A percentile compares a stretch with the other conserved stretches of the same genome.
phyloP scores from a whole-genome alignment of 2,888 invertebrate genomes.

The Branchipolynoe longqiensis region DNA sequence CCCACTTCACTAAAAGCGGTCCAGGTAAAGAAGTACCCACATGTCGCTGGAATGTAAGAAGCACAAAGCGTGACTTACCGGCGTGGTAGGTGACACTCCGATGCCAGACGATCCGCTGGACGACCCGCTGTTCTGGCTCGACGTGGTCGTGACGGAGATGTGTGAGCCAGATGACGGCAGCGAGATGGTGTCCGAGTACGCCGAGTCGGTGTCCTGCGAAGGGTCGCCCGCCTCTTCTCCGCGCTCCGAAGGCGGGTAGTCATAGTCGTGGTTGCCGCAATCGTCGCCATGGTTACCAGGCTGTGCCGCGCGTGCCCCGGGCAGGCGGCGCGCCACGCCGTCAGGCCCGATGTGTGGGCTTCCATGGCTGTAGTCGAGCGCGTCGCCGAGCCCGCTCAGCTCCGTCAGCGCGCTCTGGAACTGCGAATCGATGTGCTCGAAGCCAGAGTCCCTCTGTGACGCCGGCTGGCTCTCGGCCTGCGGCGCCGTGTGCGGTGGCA shows the following conservation, averaged over 20 bases:
- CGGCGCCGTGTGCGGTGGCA: conserved; percentile 14
- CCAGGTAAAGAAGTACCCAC: no score
- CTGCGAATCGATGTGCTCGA: conserved; percentile 60
- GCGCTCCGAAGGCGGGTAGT: conserved; percentile 38
- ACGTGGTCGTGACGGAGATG: conserved; percentile 85
- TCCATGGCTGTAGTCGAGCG: not conserved
- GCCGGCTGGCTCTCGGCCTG: not conserved
- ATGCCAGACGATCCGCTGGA: conserved; percentile 53
- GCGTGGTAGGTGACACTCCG: conserved; percentile 24
- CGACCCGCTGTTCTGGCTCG: conserved; percentile 44
- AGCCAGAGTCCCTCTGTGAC: conserved; percentile 39
- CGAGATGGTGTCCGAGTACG: conserved; percentile 97
- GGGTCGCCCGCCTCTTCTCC: not conserved
- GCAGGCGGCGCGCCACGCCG: not conserved
- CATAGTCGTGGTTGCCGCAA: conserved; percentile 21
- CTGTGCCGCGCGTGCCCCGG: not conserved
- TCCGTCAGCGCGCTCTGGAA: conserved; percentile 63
- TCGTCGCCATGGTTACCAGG: not conserved
- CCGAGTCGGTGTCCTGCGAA: conserved; percentile 88
- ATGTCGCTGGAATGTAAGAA: no score
- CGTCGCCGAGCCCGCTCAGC: conserved; percentile 60
- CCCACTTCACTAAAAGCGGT: no score
- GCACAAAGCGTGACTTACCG: conserved; percentile 24
- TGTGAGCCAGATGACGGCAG: conserved; percentile 96
- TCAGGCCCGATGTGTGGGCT: not conserved